phyloP scores from a whole-genome alignment of 2,888 invertebrate species.

The Automeris io region DNA sequence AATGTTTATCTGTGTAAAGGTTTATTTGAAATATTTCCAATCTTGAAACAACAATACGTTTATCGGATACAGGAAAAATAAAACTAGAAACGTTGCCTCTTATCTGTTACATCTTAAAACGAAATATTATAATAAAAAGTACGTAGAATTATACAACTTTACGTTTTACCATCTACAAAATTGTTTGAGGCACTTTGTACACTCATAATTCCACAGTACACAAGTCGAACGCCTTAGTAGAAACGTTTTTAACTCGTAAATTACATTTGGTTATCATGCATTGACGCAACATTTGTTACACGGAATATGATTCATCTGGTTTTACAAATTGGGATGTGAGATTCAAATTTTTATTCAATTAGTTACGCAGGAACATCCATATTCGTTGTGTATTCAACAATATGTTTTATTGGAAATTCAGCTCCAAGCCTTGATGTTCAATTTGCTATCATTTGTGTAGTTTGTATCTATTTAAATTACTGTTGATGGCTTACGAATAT shows the following conservation, averaged over 20 bases:
- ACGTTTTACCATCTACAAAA: constrained; percentile 17
- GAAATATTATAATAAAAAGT: constrained; percentile 64
- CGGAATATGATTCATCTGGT: constrained; percentile 63
- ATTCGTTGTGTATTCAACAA: constrained; percentile 39
- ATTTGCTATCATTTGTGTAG: background rate
- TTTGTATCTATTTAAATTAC: background rate
- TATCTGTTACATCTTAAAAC: constrained; percentile 56
- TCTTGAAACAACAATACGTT: constrained; percentile 47
- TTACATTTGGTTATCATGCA: constrained; percentile 28
- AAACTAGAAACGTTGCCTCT: constrained; percentile 45
- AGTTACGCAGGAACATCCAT: constrained; percentile 53
- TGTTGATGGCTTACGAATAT: no score
- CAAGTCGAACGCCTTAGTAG: constrained; percentile 26
- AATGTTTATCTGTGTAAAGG: constrained; percentile 32
- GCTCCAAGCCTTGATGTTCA: constrained; percentile 4
- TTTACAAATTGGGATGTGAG: constrained; percentile 58
- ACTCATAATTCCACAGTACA: constrained; percentile 38
- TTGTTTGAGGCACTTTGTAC: constrained; percentile 26
- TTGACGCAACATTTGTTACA: constrained; percentile 45
- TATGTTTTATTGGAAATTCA: constrained; percentile 19
- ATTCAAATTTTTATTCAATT: constrained; percentile 68
- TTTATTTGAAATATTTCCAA: constrained; percentile 20
- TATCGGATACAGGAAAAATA: constrained; percentile 52
- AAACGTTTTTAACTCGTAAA: constrained; percentile 27
- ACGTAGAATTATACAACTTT: constrained; percentile 31